These are phyloP conservation scores for Acrocephalus scirpaceus DNA, from an alignment of 2,797 vertebrate genomes.

Conservation along the genomic window DNA sequence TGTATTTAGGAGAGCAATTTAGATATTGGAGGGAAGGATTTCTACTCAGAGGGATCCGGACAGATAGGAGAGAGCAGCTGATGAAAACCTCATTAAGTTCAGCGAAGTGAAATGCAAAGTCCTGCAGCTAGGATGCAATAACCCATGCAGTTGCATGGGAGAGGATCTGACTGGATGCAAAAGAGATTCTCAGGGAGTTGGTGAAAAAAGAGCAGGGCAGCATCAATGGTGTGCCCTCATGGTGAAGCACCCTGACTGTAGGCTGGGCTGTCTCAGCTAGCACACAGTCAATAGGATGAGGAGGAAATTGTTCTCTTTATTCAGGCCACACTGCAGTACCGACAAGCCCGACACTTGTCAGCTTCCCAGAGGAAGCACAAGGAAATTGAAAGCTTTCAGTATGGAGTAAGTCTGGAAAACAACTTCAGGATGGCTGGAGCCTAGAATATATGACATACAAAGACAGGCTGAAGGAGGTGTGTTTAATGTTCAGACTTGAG, in stretches of 20 bases:
- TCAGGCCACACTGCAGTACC: background rate
- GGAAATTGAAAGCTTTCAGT: background rate
- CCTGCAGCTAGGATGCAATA: too few relatives aligned
- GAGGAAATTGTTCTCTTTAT: background rate
- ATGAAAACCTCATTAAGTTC: background rate
- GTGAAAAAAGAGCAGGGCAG: background rate
- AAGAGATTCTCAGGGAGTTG: background rate
- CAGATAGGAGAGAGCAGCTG: background rate
- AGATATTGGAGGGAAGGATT: background rate
- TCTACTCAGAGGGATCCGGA: background rate
- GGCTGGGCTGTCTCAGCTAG: background rate
- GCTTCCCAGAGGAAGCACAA: background rate
- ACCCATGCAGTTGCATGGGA: background rate
- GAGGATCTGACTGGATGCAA: background rate
- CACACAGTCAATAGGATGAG: background rate
- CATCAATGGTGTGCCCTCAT: background rate
- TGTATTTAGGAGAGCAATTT: background rate
- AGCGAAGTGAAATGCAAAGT: background rate
- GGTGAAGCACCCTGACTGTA: background rate
- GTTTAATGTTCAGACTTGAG: background rate
- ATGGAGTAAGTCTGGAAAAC: background rate
- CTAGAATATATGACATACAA: background rate
- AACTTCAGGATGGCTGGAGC: accelerated
- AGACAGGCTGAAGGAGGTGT: background rate
- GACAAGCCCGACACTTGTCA: background rate